Evolutionary conservation across 1,140 invertebrate genomes (phyloP), one percentile per base, ranked within the genome.

Genomic region (Lepidotrigona ventralis): DNA sequence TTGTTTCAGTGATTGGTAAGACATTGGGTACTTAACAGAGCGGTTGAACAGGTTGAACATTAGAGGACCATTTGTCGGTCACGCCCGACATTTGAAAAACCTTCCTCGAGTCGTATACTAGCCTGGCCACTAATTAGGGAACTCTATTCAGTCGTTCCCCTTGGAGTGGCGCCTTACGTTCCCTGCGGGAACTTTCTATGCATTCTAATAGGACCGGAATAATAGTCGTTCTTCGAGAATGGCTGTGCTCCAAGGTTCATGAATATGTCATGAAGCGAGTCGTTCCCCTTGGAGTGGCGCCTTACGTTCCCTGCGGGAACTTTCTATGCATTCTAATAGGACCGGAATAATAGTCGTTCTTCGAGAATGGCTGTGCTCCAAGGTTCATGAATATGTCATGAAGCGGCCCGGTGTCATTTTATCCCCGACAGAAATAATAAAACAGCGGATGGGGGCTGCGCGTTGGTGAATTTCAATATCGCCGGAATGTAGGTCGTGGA

Each of bases 71-170:
- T 80, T 81, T 53, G 21, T 26, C 29, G 66, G 17, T 54, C 75
- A 84, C 64, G 58, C 75, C 72, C 72, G 73, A 26, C 19, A 81
- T 87, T 85, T 81, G 76, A 77, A 73, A 85, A 83, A 58, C 56
- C 89, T 89, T 86, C 81, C 69, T 87, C 79, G 63, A 77, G 74
- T 66, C 64, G 79, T 64, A 90, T 90, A 70, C 85, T 88, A 81
- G 78, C 89, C 89, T 91, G 88, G 46, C 82, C 87, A 80, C 83
- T 91, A 91, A 91, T 91, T 91, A 91, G 90, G 87, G 74, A 90
- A 81, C 83, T 88, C 89, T 91, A 90, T 91, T 90, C 89, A 89
- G 69, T 74, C 63, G 74, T 68, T 83, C 46, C 74, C 81, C 81
- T 85, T 69, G 39, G 83, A 86, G 82, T 73, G 58, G 60, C 74